These are phyloP conservation scores for Telmatochromis brachygnathus DNA, from an alignment of 2,113 vertebrate genomes.

Conservation along the genomic window DNA sequence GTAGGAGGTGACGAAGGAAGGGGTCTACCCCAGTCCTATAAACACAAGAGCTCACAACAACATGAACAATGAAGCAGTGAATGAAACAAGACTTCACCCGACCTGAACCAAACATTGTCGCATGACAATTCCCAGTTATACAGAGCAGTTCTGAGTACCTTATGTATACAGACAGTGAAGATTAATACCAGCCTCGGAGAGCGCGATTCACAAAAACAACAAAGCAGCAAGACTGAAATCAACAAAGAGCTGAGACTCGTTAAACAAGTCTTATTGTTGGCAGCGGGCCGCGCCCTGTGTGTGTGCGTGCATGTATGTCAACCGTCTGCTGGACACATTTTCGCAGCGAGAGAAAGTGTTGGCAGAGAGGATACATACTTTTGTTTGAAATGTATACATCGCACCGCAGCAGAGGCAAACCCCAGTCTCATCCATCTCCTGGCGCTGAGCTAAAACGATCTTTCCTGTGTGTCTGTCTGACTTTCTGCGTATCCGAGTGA, in stretches of 20 bases:
- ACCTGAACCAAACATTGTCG: constrained; percentile 36
- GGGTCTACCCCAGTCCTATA: constrained; percentile 12
- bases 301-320: neutral
- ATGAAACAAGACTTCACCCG: constrained; percentile 41
- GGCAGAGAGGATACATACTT: constrained; percentile 28
- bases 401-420: neutral
- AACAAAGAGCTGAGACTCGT: constrained; percentile 55
- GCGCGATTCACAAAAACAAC: constrained; percentile 61
- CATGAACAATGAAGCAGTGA: constrained; percentile 16
- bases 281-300: constrained; percentile 9
- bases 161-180: constrained; percentile 58
- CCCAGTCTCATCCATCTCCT: neutral
- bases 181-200: constrained; percentile 44
- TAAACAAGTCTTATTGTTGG: constrained; percentile 65
- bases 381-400: constrained; percentile 39
- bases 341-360: constrained; percentile 18
- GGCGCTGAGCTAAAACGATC: neutral
- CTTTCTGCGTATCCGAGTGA: neutral
- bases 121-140: constrained; percentile 59
- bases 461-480: constrained; percentile 13
- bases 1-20: neutral
- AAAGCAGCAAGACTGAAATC: constrained; percentile 42
- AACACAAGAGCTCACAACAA: constrained; percentile 24
- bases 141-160: constrained; percentile 31
- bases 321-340: constrained; percentile 43